Percentiles rank a stretch among this genome's conserved stretches.
Conservation (phyloP, 64 coral and sea anemone genomes). For the Porites lutea region DNA sequence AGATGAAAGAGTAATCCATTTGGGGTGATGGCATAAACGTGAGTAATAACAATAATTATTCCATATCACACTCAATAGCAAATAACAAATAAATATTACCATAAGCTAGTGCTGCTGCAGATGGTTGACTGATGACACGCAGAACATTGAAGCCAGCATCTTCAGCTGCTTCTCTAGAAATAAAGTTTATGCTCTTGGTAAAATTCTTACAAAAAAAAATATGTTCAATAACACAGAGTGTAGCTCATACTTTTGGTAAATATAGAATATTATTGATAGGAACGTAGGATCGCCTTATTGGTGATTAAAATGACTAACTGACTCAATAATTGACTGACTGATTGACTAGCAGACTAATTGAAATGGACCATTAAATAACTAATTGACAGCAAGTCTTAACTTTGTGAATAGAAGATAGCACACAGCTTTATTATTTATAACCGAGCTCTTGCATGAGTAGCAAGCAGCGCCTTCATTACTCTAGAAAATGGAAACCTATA, state of each 20-base stretch:
- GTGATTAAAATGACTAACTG: background rate
- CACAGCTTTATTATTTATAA: too few relatives aligned
- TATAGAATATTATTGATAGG: too few relatives aligned
- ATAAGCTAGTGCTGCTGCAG: slow-evolving; percentile 92
- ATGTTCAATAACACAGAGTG: too few relatives aligned
- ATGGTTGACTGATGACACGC: slow-evolving; percentile 89
- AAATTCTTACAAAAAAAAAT: too few relatives aligned
- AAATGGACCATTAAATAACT: too few relatives aligned
- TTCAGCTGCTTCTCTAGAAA: slow-evolving; percentile 90
- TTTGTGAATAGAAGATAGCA: too few relatives aligned
- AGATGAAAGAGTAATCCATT: background rate
- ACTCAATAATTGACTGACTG: background rate
- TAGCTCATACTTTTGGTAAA: too few relatives aligned
- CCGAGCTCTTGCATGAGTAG: too few relatives aligned
- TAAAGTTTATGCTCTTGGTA: too few relatives aligned
- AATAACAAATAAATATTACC: slow-evolving; percentile 32
- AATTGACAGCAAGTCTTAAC: too few relatives aligned
- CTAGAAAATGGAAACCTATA: too few relatives aligned
- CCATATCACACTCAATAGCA: background rate
- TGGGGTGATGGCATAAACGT: background rate
- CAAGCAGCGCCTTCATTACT: too few relatives aligned
- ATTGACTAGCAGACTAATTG: background rate
- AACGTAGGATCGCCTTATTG: background rate
- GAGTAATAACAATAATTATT: background rate
- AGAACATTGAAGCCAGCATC: slow-evolving; percentile 95